Evolutionary conservation across 2,797 vertebrate species (phyloP), one percentile per base, ranked within the genome.

Genomic region (Orientallactaga sibirica): DNA sequence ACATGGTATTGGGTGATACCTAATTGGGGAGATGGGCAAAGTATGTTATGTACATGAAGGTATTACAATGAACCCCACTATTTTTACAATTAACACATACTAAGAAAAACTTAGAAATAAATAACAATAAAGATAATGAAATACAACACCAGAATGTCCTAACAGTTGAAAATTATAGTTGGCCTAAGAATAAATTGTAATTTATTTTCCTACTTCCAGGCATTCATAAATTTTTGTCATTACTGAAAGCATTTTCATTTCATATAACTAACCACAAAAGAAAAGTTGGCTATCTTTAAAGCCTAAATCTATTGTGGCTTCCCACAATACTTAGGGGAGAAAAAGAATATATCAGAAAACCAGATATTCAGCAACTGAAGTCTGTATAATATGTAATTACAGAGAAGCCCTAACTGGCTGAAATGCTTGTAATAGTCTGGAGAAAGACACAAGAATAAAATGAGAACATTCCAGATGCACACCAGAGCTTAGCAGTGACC

Each of bases 191-290:
- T 10, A 86, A 68, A 55, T 43, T 16, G 67, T 43, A 79, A 96
- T 43, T 90, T 67, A 90, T 67, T 78, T 93, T 82, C 83, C 52
- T 25, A 91, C 64, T 93, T 92, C 70, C 52, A 88, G 64, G 61
- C 27, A 78, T 55, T 41, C 48, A 58, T 74, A 33, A 71, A 19
- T 82, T 89, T 90, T 68, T 83, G 43, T 71, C 82, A 93, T 62
- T 83, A 29, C 22, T 61, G 75, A 82, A 82, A 43, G 64, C 27
- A 93, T 22, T 91, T 93, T 76, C 22, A 74, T 68, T 78, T 81
- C 48, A 33, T 16, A 43, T 90, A 94, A 78, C 24, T 77, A 92
- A 64, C 80, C 58, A 64, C 55, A 58, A 76, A 1, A 68, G 87
- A 64, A 85, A 68, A 88, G n/a, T 87, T 14, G 61, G 41, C n/a